Conservation (phyloP, 37 sponge, comb jelly and placozoan genomes). For the Chondrosia reniformis region DNA sequence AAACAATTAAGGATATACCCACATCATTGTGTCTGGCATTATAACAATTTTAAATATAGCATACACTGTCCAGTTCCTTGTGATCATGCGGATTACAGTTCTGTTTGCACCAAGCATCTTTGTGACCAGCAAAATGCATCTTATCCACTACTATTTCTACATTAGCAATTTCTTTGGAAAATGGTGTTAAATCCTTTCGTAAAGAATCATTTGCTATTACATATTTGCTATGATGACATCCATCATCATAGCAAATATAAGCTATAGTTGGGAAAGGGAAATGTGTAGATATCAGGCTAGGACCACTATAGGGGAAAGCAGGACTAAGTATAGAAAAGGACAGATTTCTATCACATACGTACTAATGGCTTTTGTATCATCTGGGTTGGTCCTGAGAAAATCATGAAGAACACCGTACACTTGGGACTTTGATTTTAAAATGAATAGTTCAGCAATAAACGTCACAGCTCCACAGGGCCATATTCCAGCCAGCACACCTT, state of each 20-base stretch:
- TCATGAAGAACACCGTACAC: not conserved
- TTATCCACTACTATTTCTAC: constrained; percentile 32
- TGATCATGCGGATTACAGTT: constrained; percentile 32
- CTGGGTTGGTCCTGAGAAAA: not conserved
- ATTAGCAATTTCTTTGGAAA: not conserved
- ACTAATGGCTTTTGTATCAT: too few relatives aligned
- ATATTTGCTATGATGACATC: constrained; percentile 10
- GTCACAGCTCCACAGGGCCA: not conserved
- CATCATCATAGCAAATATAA: constrained; percentile 64
- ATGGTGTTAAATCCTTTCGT: constrained; percentile 1
- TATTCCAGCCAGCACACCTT: too few relatives aligned
- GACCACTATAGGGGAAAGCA: too few relatives aligned
- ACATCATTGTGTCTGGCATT: too few relatives aligned
- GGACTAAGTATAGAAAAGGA: too few relatives aligned
- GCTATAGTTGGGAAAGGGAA: too few relatives aligned
- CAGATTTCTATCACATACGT: too few relatives aligned
- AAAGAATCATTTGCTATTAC: not conserved
- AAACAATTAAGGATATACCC: not conserved
- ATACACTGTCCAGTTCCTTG: too few relatives aligned
- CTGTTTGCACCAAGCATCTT: constrained; percentile 34
- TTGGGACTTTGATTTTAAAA: not conserved
- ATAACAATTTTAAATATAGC: too few relatives aligned
- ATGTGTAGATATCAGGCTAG: too few relatives aligned
- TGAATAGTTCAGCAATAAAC: not conserved
- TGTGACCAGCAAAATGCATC: constrained; percentile 49